Conservation (phyloP, 2,888 invertebrate species). For the Agapetus fuscipes region DNA sequence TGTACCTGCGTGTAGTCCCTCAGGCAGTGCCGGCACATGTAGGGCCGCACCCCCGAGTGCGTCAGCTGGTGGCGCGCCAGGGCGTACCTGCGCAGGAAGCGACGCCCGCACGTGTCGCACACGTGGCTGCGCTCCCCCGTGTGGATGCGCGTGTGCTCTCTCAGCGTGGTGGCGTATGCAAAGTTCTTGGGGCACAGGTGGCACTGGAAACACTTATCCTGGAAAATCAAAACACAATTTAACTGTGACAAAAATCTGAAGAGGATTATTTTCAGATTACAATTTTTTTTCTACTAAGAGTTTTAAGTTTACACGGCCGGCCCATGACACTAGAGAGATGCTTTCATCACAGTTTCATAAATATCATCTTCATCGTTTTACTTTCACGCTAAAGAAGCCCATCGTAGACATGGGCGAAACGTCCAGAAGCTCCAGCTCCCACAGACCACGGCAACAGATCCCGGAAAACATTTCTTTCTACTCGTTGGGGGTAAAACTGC, state of each 20-base stretch:
- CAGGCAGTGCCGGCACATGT: constrained; percentile 8
- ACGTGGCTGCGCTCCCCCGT: constrained; percentile 6
- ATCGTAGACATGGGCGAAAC: too few relatives aligned
- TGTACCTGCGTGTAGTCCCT: constrained; percentile 9
- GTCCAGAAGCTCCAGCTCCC: too few relatives aligned
- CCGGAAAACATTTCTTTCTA: too few relatives aligned
- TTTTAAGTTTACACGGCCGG: too few relatives aligned
- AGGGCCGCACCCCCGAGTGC: constrained; percentile 10
- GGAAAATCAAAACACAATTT: neutral
- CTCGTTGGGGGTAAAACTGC: too few relatives aligned
- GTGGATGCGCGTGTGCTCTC: constrained; percentile 11
- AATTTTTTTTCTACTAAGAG: too few relatives aligned
- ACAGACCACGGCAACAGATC: too few relatives aligned
- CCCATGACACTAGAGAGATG: too few relatives aligned
- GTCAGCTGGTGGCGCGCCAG: constrained; percentile 13
- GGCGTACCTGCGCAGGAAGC: constrained; percentile 8
- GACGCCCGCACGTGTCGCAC: constrained; percentile 9
- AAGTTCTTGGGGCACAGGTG: constrained; percentile 16
- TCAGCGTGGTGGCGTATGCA: constrained; percentile 12
- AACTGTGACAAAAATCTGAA: neutral
- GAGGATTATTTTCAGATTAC: neutral
- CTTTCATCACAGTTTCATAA: too few relatives aligned
- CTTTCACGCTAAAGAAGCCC: too few relatives aligned
- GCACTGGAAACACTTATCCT: constrained; percentile 10
- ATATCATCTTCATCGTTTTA: too few relatives aligned